Evolutionary conservation across 2,797 vertebrate genomes (phyloP).

Genomic region (Anguilla obscura): DNA sequence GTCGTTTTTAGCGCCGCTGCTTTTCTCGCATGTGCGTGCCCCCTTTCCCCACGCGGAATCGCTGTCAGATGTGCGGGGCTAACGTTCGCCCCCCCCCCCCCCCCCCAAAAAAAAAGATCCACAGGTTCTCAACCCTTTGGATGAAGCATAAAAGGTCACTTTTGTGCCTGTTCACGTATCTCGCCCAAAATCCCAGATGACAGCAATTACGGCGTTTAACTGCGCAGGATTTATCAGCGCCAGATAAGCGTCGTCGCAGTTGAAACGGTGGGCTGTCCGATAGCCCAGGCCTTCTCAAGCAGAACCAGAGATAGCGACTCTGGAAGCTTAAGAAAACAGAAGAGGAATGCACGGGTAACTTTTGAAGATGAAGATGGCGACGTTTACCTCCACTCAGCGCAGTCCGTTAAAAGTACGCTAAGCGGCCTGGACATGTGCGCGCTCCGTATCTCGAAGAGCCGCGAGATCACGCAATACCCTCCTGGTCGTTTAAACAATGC

Average conservation of each 20-base stretch:
- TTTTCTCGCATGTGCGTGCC: constrained; percentile 36
- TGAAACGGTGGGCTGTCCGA: constrained; percentile 65
- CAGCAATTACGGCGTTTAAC: constrained; percentile 71
- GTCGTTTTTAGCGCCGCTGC: constrained; percentile 19
- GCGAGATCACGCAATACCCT: not conserved
- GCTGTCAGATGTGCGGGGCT: constrained; percentile 68
- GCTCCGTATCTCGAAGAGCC: constrained; percentile 14
- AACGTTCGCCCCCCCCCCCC: constrained; percentile 47
- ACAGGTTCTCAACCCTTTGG: constrained; percentile 49
- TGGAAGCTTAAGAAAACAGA: constrained; percentile 63
- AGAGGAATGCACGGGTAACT: constrained; percentile 50
- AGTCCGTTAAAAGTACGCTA: constrained; percentile 53
- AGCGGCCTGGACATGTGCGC: constrained; percentile 52
- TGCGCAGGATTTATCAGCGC: constrained; percentile 70
- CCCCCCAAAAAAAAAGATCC: constrained; percentile 56
- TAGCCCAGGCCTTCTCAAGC: constrained; percentile 70
- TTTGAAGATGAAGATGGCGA: constrained; percentile 60
- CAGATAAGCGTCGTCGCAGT: constrained; percentile 72
- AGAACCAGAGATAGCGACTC: constrained; percentile 63
- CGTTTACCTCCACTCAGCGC: constrained; percentile 57
- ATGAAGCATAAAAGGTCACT: constrained; percentile 54
- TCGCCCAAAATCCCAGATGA: constrained; percentile 65
- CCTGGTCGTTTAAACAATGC: not conserved
- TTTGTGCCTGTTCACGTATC: constrained; percentile 39
- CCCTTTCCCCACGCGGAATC: constrained; percentile 52